Conservation (phyloP, 2,113 vertebrate species). For the Psittacula cyanocephala region DNA sequence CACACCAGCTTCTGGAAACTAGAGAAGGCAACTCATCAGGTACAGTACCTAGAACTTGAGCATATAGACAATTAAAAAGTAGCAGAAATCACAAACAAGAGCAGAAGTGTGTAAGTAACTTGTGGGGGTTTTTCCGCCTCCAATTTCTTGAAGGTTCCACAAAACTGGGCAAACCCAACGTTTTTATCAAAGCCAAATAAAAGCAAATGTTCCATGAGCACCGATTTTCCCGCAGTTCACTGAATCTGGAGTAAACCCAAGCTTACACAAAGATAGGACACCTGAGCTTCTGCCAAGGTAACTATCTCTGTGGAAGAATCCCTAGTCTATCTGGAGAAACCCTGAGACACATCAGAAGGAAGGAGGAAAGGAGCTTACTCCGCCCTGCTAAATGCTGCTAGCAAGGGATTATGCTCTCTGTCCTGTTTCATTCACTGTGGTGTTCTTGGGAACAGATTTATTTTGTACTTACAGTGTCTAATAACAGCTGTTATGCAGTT, state of each 20-base stretch:
- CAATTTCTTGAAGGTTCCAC: not conserved
- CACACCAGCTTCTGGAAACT: not conserved
- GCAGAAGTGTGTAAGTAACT: fast-evolving
- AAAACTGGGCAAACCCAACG: not conserved
- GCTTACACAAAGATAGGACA: not conserved
- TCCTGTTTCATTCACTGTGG: not conserved
- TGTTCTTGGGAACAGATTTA: constrained; percentile 10
- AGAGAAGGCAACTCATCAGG: not conserved
- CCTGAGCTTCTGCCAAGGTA: not conserved
- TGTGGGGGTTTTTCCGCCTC: fast-evolving
- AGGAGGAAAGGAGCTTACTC: not conserved
- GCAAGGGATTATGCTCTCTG: not conserved
- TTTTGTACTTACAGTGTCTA: not conserved
- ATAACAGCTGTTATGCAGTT: not conserved
- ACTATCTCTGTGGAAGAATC: not conserved
- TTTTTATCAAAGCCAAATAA: not conserved
- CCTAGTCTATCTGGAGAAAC: not conserved
- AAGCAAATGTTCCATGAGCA: not conserved
- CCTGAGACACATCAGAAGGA: not conserved
- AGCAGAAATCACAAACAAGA: not conserved
- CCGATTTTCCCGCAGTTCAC: not conserved
- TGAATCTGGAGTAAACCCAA: not conserved
- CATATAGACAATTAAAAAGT: fast-evolving
- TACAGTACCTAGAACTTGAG: not conserved
- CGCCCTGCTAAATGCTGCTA: not conserved